A percentile compares a stretch with the other conserved stretches of the same genome.
Evolutionary conservation across 1,140 invertebrate species (phyloP).

Genomic region (Drosophila pallidifrons): DNA sequence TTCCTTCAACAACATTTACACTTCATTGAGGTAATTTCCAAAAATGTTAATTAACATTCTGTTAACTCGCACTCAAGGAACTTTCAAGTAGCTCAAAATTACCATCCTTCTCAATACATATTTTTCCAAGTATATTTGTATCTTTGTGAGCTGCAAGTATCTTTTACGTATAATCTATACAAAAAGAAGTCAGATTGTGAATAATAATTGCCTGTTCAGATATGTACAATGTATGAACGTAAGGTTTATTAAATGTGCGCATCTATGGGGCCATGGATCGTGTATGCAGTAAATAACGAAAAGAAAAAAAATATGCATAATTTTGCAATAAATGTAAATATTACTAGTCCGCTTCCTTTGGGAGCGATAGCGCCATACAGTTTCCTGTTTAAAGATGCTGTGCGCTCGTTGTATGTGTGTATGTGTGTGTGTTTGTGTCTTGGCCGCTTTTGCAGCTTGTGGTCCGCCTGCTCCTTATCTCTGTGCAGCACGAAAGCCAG

Average conservation of each 20-base stretch:
- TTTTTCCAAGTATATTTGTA: not conserved
- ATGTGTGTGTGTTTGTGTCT: not conserved
- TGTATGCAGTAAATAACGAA: conserved; percentile 43
- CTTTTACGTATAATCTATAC: conserved; percentile 2
- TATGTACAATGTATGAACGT: conserved; percentile 6
- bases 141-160: not conserved
- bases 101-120: not conserved
- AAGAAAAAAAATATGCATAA: conserved; percentile 74
- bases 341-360: conserved; percentile 80
- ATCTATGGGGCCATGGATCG: conserved; percentile 29
- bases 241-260: conserved; percentile 21
- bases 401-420: conserved; percentile 21
- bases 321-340: conserved; percentile 83
- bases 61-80: not conserved
- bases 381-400: conserved; percentile 66
- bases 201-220: conserved; percentile 22
- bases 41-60: conserved; percentile 1
- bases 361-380: conserved; percentile 72
- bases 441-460: conserved; percentile 27
- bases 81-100: not conserved
- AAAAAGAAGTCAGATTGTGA: not conserved
- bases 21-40: too few species aligned
- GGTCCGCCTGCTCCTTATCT: conserved; percentile 66
- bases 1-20: not conserved
- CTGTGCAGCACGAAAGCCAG: conserved; percentile 71